A percentile compares a stretch with the other conserved stretches of the same genome.
Conservation (phyloP, 2,888 invertebrate species). For the Mimumesa dahlbomi region DNA sequence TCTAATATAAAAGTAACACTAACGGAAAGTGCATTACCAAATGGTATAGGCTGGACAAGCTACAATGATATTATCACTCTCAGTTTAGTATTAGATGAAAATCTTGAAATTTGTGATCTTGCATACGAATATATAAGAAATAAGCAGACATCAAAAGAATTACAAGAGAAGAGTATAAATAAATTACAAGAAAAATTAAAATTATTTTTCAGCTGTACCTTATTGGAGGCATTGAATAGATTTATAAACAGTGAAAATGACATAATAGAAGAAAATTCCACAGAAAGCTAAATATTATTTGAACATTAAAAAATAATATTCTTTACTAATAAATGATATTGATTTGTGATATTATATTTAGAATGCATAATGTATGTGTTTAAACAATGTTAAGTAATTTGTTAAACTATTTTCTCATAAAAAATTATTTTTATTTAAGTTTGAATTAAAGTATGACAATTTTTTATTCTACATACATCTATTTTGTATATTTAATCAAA, state of each 20-base stretch:
- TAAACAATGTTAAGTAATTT: too few species aligned
- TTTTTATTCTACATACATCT: background rate
- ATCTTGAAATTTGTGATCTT: constrained; percentile 24
- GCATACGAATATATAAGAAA: constrained; percentile 10
- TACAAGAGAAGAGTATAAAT: background rate
- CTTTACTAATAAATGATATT: too few species aligned
- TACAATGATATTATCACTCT: constrained; percentile 25
- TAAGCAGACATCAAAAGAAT: background rate
- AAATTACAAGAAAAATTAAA: constrained; percentile 17
- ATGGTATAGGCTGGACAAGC: constrained; percentile 18
- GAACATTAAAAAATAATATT: too few species aligned
- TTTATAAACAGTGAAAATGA: constrained; percentile 38
- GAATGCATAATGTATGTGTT: too few species aligned
- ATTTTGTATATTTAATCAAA: background rate
- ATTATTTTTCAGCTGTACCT: constrained; percentile 16
- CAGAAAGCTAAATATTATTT: too few species aligned
- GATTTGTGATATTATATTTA: too few species aligned
- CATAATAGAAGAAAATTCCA: too few species aligned
- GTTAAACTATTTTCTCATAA: background rate
- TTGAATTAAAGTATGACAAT: background rate
- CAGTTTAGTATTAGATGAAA: constrained; percentile 18
- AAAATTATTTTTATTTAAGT: background rate
- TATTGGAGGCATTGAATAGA: constrained; percentile 28
- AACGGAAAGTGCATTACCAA: constrained; percentile 42
- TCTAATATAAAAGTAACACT: constrained; percentile 22